Percentiles rank a stretch among this genome's conserved stretches.
Evolutionary conservation across 2,888 invertebrate genomes (phyloP).

Genomic region (Protophormia terraenovae): DNA sequence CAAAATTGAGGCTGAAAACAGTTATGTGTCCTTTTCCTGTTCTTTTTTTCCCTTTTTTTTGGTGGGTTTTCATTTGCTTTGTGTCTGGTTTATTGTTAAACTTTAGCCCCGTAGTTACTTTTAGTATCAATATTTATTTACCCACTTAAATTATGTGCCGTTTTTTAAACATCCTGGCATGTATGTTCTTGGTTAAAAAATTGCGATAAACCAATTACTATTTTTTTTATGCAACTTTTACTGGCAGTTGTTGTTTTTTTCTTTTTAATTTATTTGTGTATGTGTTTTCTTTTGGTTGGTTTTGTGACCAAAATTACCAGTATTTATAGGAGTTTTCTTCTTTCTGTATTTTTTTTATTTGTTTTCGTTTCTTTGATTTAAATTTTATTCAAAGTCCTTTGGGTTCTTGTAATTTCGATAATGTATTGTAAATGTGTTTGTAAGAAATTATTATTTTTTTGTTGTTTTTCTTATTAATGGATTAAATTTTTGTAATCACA

Average conservation of each 20-base stretch:
- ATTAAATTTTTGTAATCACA: constrained; percentile 14
- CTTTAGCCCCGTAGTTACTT: neutral
- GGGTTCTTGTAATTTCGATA: constrained; percentile 29
- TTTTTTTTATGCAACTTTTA: constrained; percentile 65
- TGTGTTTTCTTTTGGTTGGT: neutral
- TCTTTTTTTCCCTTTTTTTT: neutral
- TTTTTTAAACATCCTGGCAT: constrained; percentile 47
- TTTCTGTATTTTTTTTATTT: constrained; percentile 42
- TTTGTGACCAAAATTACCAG: constrained; percentile 43
- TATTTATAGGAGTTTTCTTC: constrained; percentile 30
- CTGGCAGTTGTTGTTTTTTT: neutral
- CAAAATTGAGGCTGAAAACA: neutral
- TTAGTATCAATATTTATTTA: constrained; percentile 51
- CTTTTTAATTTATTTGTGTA: neutral
- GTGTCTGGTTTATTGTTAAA: constrained; percentile 19
- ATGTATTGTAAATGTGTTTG: constrained; percentile 38
- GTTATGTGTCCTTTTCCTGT: neutral
- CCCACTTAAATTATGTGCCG: constrained; percentile 12
- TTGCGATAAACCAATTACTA: constrained; percentile 76
- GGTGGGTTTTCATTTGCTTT: neutral
- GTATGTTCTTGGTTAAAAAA: constrained; percentile 57
- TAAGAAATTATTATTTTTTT: constrained; percentile 6
- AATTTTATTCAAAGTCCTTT: constrained; percentile 59
- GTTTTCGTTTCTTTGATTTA: constrained; percentile 70
- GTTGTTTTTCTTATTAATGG: neutral